Conservation (phyloP, 2,113 vertebrate species). For the Carassius carassius region DNA sequence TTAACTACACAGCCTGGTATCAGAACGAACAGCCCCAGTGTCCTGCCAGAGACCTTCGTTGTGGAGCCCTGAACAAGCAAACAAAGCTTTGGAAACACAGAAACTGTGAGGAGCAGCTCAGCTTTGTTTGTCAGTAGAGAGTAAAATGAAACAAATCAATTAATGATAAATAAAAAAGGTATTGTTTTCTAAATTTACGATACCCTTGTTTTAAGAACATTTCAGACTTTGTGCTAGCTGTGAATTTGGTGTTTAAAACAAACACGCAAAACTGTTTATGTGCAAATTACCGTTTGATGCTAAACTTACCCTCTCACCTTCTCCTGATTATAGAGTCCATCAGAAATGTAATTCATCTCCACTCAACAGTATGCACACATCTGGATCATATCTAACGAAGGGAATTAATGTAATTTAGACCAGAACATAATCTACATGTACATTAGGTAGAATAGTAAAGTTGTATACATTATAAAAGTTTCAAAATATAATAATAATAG, state of each 20-base stretch:
- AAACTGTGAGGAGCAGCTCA: slow-evolving; percentile 36
- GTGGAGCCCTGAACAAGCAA: not conserved
- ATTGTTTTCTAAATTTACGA: not conserved
- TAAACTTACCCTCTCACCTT: not conserved
- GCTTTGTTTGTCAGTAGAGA: slow-evolving; percentile 8
- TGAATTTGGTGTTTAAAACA: not conserved
- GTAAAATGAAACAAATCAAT: not conserved
- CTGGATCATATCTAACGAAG: not conserved
- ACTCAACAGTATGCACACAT: not conserved
- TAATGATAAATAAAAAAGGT: not conserved
- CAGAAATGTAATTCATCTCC: not conserved
- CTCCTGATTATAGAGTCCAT: not conserved
- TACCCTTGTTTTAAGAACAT: not conserved
- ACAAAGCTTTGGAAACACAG: not conserved
- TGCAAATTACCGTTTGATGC: not conserved
- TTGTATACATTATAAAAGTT: not conserved
- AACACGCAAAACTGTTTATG: not conserved
- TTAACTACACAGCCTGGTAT: not conserved
- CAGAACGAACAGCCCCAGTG: not conserved
- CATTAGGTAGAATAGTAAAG: not conserved
- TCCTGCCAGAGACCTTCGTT: not conserved
- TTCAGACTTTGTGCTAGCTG: not conserved
- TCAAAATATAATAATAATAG: not conserved
- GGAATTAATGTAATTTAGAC: not conserved
- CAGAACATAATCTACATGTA: not conserved